These are phyloP conservation scores for Aphidius gifuensis DNA, from an alignment of 1,140 invertebrate species.

Conservation along the genomic window DNA sequence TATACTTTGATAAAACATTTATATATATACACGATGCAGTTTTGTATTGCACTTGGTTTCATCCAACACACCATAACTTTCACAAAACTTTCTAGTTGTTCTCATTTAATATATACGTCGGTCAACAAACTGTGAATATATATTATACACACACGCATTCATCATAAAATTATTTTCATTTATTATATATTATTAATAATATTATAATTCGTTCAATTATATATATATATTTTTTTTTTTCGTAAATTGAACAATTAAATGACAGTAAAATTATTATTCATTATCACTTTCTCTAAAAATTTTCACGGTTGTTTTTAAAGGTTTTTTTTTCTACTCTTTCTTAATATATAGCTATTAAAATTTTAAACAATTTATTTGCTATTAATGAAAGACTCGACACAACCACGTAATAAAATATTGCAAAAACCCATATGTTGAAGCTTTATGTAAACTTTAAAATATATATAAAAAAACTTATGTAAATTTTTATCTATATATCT, in stretches of 20 bases:
- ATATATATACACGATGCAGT: constrained; percentile 8
- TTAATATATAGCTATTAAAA: no score
- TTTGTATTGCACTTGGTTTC: constrained; percentile 27
- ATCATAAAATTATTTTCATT: constrained; percentile 10
- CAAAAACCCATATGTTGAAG: not conserved
- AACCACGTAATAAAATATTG: constrained; percentile 4
- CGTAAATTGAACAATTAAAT: no score
- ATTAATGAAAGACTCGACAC: not conserved
- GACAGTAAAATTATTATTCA: no score
- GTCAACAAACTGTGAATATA: constrained; percentile 14
- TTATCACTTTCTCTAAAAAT: no score
- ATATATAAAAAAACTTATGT: constrained; percentile 5
- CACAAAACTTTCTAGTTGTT: constrained; percentile 32
- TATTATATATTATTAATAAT: not conserved
- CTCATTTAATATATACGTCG: constrained; percentile 26
- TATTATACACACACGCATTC: constrained; percentile 6
- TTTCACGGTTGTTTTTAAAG: no score
- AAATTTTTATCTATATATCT: not conserved
- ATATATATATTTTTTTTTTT: not conserved
- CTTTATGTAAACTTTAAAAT: not conserved
- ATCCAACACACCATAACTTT: constrained; percentile 22
- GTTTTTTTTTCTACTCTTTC: no score
- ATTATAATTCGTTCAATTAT: not conserved
- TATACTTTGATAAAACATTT: no score
- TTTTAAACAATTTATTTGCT: no score